Conservation (phyloP, 2,113 vertebrate species). For the Sapajus apella region DNA sequence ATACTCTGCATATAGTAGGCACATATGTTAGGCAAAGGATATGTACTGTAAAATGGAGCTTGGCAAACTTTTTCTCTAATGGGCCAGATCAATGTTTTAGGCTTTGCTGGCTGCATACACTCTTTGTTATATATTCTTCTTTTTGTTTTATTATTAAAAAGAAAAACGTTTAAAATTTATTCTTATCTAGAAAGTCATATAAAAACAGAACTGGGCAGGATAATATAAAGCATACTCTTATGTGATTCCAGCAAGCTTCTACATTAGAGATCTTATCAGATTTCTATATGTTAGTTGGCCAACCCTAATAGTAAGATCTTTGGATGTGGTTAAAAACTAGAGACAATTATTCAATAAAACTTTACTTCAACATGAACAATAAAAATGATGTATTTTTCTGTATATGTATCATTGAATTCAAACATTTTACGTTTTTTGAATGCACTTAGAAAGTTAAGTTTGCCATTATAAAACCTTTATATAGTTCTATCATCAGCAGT, state of each 20-base stretch:
- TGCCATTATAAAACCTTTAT: neutral
- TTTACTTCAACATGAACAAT: neutral
- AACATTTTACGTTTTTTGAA: neutral
- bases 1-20: neutral
- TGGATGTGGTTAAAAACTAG: neutral
- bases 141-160: neutral
- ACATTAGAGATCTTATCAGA: neutral
- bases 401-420: neutral
- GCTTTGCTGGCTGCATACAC: neutral
- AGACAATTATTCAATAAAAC: neutral
- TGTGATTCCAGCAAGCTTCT: neutral
- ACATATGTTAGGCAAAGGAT: neutral
- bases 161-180: neutral
- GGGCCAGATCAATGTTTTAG: neutral
- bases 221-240: neutral
- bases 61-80: neutral
- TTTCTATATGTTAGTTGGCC: neutral
- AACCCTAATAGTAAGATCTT: neutral
- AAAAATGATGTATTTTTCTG: neutral
- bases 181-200: neutral
- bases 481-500: neutral
- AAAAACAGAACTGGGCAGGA: neutral
- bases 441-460: neutral
- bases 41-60: neutral
- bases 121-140: neutral